Evolutionary conservation across 2,797 vertebrate genomes (phyloP), one percentile per base, ranked within the genome.

Genomic region (Typhlichthys subterraneus): DNA sequence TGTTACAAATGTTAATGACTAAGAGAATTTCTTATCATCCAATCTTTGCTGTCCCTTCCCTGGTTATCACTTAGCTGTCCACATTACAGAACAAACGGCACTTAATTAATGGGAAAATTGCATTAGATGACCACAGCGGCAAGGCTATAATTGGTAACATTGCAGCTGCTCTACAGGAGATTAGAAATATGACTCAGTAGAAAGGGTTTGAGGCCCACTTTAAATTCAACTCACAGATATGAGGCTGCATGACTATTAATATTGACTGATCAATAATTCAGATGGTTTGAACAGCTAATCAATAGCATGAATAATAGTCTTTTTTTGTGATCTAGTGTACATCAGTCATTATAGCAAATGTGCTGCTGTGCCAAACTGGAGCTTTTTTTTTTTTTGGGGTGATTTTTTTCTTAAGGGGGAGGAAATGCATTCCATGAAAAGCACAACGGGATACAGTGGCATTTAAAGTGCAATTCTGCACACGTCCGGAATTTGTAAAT

Each of bases 91-190:
- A 76, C 74, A 72, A 80, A 77, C 0, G 0, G 11, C 76, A 73
- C 51, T 80, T 85, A 79, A 87, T 85, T 82, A 87, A 84, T 73
- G 71, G 48, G 59, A 69, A 82, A 79, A 88, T 78, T 68, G 57
- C 67, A 79, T 80, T 71, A 80, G 55, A 76, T 57, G 62, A 51
- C 72, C 73, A 73, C 73, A 62, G 65, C 62, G 64, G 63, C 75
- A 47, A 58, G 60, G 49, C 49, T 57, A 46, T 77, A 77, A 83
- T 85, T 73, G 75, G 70, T 63, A 73, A 69, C 47, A 75, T 65
- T 72, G 75, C 63, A 38, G 33, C 33, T 38, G 33, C 67, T 76
- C 77, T 67, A 79, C 62, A 61, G 67, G 51, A 70, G 60, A 1
- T 38, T 58, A 56, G 49, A 61, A 11, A 80, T 60, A 68, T 62